Evolutionary conservation across 2,113 vertebrate genomes (phyloP).

Genomic region (Aplodontia rufa): DNA sequence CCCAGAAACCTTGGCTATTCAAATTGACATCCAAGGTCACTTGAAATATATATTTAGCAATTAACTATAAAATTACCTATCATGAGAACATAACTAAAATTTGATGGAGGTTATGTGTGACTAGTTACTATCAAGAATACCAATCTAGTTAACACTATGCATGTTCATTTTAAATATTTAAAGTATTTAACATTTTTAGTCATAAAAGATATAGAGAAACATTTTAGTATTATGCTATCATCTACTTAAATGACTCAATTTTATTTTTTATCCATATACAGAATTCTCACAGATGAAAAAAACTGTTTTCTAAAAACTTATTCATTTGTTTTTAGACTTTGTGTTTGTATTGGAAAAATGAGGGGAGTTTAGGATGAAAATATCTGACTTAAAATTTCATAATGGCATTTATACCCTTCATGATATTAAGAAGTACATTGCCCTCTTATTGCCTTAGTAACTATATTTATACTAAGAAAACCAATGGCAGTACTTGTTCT

Average conservation of each 20-base stretch:
- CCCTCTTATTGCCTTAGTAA: background rate
- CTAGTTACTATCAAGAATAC: background rate
- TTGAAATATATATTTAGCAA: constrained; percentile 46
- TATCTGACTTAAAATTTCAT: background rate
- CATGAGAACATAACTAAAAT: background rate
- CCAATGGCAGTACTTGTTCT: background rate
- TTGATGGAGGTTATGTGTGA: background rate
- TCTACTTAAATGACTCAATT: background rate
- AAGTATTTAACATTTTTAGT: constrained; percentile 5
- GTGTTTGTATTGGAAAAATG: background rate
- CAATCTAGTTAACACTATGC: background rate
- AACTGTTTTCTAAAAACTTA: background rate
- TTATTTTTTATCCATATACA: background rate
- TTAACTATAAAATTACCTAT: constrained; percentile 39
- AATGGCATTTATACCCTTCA: background rate
- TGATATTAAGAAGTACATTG: background rate
- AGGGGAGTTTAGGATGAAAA: background rate
- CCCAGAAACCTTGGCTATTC: background rate
- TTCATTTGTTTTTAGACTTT: background rate
- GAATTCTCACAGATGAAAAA: background rate
- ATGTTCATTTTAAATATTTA: background rate
- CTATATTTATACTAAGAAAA: background rate
- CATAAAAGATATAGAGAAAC: background rate
- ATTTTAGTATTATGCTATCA: background rate
- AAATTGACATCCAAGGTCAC: constrained; percentile 62